These are phyloP conservation scores for Xanthia togata DNA, from an alignment of 2,888 invertebrate species.

Conservation along the genomic window DNA sequence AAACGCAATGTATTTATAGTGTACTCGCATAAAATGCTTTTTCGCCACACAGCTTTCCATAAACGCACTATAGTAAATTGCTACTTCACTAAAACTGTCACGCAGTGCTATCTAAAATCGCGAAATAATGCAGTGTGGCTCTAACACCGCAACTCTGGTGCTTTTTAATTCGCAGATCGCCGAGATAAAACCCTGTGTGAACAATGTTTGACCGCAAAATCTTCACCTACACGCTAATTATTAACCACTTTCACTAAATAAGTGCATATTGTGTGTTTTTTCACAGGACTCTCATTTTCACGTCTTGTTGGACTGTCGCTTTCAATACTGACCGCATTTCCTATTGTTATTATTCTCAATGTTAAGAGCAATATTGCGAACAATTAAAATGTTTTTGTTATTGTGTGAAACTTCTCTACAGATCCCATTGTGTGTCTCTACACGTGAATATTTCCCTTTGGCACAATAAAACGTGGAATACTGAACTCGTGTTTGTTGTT, in stretches of 20 bases:
- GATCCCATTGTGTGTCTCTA: conserved; percentile 50
- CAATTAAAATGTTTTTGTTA: conserved; percentile 63
- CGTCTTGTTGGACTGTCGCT: conserved; percentile 48
- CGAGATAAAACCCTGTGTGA: conserved; percentile 44
- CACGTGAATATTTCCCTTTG: conserved; percentile 41
- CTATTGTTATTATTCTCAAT: conserved; percentile 57
- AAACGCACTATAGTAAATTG: conserved; percentile 30
- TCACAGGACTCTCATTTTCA: conserved; percentile 69
- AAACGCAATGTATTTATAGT: conserved; percentile 33
- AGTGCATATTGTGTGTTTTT: conserved; percentile 64
- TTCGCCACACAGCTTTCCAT: conserved; percentile 30
- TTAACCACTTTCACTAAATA: conserved; percentile 63
- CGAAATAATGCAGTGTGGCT: conserved; percentile 7
- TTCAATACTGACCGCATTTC: conserved; percentile 62
- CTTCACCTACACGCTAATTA: conserved; percentile 61
- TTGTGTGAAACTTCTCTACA: conserved; percentile 60
- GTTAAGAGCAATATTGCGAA: conserved; percentile 48
- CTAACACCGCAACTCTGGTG: conserved; percentile 1
- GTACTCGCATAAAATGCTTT: conserved; percentile 7
- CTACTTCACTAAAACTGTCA: conserved; percentile 41
- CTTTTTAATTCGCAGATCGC: conserved; percentile 22
- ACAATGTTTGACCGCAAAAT: conserved; percentile 57
- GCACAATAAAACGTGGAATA: conserved; percentile 55
- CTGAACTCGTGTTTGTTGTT: conserved; percentile 42
- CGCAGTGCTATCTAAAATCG: conserved; percentile 23